These are phyloP conservation scores for Pseudachorutes palmiensis DNA, from an alignment of 1,140 invertebrate species.

Conservation along the genomic window DNA sequence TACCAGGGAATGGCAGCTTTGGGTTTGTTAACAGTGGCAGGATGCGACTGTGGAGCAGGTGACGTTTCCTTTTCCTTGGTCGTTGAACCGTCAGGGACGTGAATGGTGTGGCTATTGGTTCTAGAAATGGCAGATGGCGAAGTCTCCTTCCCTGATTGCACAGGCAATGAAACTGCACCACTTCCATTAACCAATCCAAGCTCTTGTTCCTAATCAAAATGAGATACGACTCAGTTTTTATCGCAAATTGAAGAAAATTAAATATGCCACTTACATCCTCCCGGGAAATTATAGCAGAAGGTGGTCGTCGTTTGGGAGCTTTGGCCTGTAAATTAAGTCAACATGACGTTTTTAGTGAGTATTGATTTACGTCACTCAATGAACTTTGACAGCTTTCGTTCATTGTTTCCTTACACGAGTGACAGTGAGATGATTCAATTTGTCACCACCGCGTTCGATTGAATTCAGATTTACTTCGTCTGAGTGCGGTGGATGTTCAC, in stretches of 20 bases:
- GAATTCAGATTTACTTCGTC: slow-evolving; percentile 29
- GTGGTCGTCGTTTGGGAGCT: slow-evolving; percentile 34
- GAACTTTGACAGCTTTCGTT: too few relatives aligned
- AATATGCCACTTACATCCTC: slow-evolving; percentile 25
- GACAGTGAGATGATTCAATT: slow-evolving; percentile 34
- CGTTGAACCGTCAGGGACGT: neutral
- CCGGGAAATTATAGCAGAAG: slow-evolving; percentile 29
- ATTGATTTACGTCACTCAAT: too few relatives aligned
- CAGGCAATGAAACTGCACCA: neutral
- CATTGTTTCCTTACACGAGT: slow-evolving; percentile 35
- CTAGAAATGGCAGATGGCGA: neutral
- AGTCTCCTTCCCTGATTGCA: neutral
- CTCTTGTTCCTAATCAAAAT: neutral
- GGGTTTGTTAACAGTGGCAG: neutral
- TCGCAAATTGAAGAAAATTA: too few relatives aligned
- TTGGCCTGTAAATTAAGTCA: slow-evolving; percentile 30
- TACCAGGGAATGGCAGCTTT: slow-evolving; percentile 6
- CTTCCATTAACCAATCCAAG: slow-evolving; percentile 6
- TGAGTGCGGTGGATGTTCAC: neutral
- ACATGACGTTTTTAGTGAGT: too few relatives aligned
- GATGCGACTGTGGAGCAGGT: neutral
- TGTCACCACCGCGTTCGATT: slow-evolving; percentile 32
- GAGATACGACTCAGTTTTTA: too few relatives aligned
- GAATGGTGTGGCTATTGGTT: slow-evolving; percentile 3
- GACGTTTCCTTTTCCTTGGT: neutral